Conservation (phyloP, 2,113 vertebrate species). For the Arenaria interpres region DNA sequence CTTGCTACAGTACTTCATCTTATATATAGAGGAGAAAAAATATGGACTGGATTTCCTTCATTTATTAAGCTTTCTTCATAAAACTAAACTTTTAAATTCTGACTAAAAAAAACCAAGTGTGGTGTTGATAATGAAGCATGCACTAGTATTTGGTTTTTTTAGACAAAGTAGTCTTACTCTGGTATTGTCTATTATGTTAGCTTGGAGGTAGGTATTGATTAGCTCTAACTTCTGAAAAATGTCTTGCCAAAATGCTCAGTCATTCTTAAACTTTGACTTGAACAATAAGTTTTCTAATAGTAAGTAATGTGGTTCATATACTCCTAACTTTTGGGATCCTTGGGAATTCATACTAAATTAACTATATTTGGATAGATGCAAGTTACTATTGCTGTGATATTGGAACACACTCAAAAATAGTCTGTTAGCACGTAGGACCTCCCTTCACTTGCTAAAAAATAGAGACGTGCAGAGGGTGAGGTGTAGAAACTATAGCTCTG, state of each 20-base stretch:
- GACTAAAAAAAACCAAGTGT: rapidly evolving
- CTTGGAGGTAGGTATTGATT: background rate
- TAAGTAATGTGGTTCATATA: background rate
- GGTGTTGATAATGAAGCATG: background rate
- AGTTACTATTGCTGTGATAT: background rate
- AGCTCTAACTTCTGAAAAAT: background rate
- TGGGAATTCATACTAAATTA: background rate
- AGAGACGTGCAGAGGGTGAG: background rate
- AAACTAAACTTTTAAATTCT: background rate
- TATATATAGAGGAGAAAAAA: background rate
- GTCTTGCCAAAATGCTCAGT: background rate
- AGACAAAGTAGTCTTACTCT: background rate
- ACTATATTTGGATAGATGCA: background rate
- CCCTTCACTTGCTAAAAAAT: background rate
- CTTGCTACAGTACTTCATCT: background rate
- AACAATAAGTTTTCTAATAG: background rate
- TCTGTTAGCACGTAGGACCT: rapidly evolving
- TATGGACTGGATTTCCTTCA: background rate
- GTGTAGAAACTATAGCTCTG: background rate
- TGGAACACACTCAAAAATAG: background rate
- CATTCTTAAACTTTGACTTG: background rate
- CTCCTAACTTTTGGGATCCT: background rate
- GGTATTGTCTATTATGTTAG: background rate
- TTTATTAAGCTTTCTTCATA: background rate
- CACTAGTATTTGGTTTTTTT: background rate